Evolutionary conservation across 2,113 vertebrate genomes (phyloP).

Genomic region (Dermatemys mawii): DNA sequence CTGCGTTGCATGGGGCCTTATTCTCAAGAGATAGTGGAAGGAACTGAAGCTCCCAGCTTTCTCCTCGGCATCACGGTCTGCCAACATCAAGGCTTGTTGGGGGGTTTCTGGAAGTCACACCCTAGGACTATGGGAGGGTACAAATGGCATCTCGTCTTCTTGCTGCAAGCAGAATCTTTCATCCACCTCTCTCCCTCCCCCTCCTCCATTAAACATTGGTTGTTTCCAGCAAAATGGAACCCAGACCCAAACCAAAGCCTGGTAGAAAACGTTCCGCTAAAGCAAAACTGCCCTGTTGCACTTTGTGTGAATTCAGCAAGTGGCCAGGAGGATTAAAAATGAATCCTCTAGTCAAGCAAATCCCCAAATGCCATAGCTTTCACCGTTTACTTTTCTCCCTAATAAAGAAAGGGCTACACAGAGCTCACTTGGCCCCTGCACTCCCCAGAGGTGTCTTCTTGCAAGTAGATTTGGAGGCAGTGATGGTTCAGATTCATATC

Average conservation of each 20-base stretch:
- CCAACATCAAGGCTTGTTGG: background rate
- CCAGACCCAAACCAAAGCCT: fast-evolving
- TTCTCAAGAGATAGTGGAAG: background rate
- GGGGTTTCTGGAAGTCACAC: background rate
- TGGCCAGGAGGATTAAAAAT: background rate
- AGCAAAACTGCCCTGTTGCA: background rate
- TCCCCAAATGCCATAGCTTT: fast-evolving
- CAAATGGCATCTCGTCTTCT: background rate
- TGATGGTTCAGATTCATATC: background rate
- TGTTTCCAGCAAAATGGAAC: fast-evolving
- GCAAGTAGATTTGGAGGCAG: background rate
- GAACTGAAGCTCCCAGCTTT: fast-evolving
- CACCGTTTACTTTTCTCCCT: background rate
- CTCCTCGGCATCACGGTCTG: background rate
- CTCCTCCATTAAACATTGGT: background rate
- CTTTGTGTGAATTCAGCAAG: background rate
- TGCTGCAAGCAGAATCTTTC: background rate
- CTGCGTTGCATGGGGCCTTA: fast-evolving
- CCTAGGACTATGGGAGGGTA: background rate
- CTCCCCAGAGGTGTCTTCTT: background rate
- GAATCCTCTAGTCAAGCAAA: background rate
- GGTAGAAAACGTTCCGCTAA: fast-evolving
- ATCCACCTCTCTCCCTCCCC: background rate
- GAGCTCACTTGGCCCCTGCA: background rate
- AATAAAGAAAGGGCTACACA: background rate